Percentiles rank a stretch among this genome's conserved stretches.
Conservation (phyloP, 2,797 vertebrate genomes). For the Centropyge bicolor region DNA sequence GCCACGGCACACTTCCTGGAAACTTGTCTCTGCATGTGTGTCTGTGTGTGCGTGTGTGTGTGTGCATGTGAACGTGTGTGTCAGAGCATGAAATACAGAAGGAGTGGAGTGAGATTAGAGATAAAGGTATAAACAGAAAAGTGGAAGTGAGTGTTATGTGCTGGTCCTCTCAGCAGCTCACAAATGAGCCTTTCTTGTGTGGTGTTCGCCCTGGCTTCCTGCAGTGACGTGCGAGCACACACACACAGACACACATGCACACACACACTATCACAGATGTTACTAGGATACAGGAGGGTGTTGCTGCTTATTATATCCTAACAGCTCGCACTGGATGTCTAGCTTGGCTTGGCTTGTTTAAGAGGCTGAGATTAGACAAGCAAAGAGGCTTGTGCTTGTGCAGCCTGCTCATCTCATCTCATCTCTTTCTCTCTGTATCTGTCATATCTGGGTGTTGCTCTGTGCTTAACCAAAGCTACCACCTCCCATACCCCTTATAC, state of each 20-base stretch:
- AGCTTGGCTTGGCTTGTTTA: conserved; percentile 72
- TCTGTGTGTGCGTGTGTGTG: conserved; percentile 23
- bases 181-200: conserved; percentile 61
- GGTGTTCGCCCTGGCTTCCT: conserved; percentile 61
- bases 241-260: conserved; percentile 4
- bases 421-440: conserved; percentile 32
- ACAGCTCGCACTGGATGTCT: conserved; percentile 67
- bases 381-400: conserved; percentile 70
- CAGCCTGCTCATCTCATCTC: conserved; percentile 64
- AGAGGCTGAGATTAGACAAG: conserved; percentile 75
- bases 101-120: conserved; percentile 50
- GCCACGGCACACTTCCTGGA: conserved; percentile 79
- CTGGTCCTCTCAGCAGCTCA: conserved; percentile 49
- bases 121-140: conserved; percentile 64
- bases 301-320: conserved; percentile 81
- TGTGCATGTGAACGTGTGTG: conserved; percentile 18
- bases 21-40: conserved; percentile 60
- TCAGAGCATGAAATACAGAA: conserved; percentile 48
- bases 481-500: conserved; percentile 24
- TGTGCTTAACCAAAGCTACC: conserved; percentile 55
- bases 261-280: conserved; percentile 70
- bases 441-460: conserved; percentile 47
- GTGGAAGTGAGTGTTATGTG: conserved; percentile 46
- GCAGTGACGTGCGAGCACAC: conserved; percentile 11
- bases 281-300: conserved; percentile 83